Base-by-base conservation (phyloP, 2,113 vertebrate genomes). In the Neofelis nebulosa region DNA sequence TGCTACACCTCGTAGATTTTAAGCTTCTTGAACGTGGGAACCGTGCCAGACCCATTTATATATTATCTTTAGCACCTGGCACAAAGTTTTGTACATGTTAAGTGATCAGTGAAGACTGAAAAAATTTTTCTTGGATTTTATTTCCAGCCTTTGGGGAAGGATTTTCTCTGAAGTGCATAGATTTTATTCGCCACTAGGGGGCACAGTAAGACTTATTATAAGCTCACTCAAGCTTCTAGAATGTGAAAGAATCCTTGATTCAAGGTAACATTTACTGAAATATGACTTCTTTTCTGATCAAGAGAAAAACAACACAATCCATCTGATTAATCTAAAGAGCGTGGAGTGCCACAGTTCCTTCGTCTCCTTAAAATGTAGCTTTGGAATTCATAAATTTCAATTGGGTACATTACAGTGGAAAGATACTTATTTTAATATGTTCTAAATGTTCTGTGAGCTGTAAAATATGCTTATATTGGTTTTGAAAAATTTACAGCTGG, bases 401-500 rank as follows among this genome's bases (percentile, higher is more conserved):
- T 71, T 68, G 93, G 97, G 81, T 57, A 57, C 36, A 36, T 87
- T 76, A 65, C 50, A 16, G 92, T 55, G 38, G 94, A 91, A 93
- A 97, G 94, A 96, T 65, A 48, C 52, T 92, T 84, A 93, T 69
- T 98, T 94, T 95, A 95, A 94, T 96, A 86, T 89, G 95, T 91
- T 97, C 97, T 94, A 65, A 98, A 94, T 97, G 97, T 85, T 97
- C 97, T 48, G 52, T 86, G 97, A 97, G 94, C 94, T 97, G 88
- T 97, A 95, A 97, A 94, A 97, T 97, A 95, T 93, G 95, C 97
- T 94, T 95, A 55, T 95, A 93, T 98, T 97, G 97, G 95, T 98
- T 97, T 95, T 97, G 97, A 98, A 95, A 98, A 98, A 97, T 95
- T 95, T 95, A 82, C 94, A 96, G 94, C 91, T 91, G 38, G 84